phyloP scores from a whole-genome alignment of 1,140 invertebrate genomes.

The Steinernema khuongi region DNA sequence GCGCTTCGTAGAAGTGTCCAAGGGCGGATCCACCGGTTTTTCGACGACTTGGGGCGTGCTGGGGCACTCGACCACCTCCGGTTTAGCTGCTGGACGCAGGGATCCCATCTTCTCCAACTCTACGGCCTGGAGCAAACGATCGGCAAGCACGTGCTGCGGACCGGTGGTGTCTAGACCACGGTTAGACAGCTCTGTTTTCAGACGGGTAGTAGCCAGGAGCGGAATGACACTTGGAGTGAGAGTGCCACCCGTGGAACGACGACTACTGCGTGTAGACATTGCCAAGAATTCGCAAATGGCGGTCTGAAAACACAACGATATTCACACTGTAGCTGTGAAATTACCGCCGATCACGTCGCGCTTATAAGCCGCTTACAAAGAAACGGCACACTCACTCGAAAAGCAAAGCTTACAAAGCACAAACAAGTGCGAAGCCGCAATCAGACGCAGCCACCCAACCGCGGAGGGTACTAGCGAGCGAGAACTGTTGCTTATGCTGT shows the following conservation, averaged over 20 bases:
- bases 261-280: slow-evolving; percentile 10
- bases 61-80: not conserved
- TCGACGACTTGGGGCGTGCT: not conserved
- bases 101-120: slow-evolving; percentile 10
- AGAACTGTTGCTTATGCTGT: no score
- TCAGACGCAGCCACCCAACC: no score
- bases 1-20: not conserved
- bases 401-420: no score
- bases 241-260: not conserved
- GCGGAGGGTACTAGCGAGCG: no score
- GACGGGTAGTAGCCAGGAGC: not conserved
- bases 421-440: no score
- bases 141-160: not conserved
- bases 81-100: not conserved
- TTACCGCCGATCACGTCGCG: no score
- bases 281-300: no score
- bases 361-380: no score
- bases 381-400: no score
- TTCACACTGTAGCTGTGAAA: no score
- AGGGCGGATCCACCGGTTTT: not conserved
- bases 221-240: not conserved
- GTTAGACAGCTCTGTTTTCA: not conserved
- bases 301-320: no score
- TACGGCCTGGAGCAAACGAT: slow-evolving; percentile 11
- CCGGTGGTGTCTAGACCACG: slow-evolving; percentile 11